Base-by-base conservation (phyloP, 1,140 invertebrate genomes). In the Orchesella cincta region DNA sequence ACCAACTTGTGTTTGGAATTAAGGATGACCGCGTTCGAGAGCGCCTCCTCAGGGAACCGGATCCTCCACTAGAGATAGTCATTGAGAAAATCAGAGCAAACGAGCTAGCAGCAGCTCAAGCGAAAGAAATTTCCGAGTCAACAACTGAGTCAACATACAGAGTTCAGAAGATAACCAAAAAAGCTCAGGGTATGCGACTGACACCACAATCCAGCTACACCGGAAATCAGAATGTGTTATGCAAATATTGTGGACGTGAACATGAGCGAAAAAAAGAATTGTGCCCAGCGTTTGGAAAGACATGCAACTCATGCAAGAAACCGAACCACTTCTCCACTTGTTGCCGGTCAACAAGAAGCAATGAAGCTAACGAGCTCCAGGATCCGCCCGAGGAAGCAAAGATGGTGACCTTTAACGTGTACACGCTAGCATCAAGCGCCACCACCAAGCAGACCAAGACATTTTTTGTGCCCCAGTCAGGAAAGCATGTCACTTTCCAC, bases 1-100 rank as follows among this genome's bases (percentile, higher is more conserved):
- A 76, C 51, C 75, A 71, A 51, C 12, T 76, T 1, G 75, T 70
- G 8, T 28, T 76, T 46, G 75, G 75, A 2, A 18, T 57, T 12
- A 12, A 23, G 12, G 54, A 57, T 57, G 54, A 57, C 26, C 12
- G n/a, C 3, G 5, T 23, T 14, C 12, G 54, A 23, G 54, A 57
- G 26, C 3, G 3, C 5, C 23, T 57, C 3, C 54, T 57, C 3
- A 12, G 54, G 12, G 54, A 57, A 57, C 14, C 54, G 18, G 39
- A 57, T 57, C 54, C 54, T 18, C 8, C 3, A 8, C 26, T 57
- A 23, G n/a, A n/a, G 36, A 46, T 23, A 5, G 62, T 67, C 8
- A 71, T 71, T 70, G 52, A 75, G 64, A 33, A n/a, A 20, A 16
- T 71, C 34, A 39, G 26, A 64, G 62, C 54, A 14, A 57, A 12